Conservation (phyloP, 2,888 invertebrate genomes). For the Folsomia manolachei region DNA sequence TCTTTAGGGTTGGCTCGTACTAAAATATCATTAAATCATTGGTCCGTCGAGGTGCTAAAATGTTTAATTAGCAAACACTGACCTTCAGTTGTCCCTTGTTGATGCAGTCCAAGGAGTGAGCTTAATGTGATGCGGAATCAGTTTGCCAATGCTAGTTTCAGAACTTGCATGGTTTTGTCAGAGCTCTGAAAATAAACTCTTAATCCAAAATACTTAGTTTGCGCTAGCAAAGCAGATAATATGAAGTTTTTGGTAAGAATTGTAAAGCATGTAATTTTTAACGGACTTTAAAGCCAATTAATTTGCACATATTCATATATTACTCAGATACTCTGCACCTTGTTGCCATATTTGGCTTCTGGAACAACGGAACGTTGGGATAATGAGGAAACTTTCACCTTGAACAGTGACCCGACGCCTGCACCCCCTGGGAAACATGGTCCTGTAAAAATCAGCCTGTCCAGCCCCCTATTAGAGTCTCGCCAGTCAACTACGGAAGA, state of each 20-base stretch:
- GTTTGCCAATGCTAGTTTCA: background rate
- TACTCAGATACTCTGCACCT: too few relatives aligned
- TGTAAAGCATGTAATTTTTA: too few relatives aligned
- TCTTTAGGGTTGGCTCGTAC: too few relatives aligned
- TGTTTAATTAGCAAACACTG: background rate
- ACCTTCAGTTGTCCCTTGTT: background rate
- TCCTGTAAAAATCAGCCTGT: background rate
- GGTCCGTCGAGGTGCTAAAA: background rate
- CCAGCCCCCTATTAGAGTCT: background rate
- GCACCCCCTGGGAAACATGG: background rate
- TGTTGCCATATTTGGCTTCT: background rate
- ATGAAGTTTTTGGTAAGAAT: background rate
- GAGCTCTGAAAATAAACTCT: background rate
- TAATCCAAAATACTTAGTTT: background rate
- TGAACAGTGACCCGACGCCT: background rate
- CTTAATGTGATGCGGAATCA: background rate
- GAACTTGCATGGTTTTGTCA: background rate
- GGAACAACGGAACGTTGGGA: background rate
- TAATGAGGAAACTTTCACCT: background rate
- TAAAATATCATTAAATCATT: background rate
- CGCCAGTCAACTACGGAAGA: background rate
- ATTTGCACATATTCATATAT: too few relatives aligned
- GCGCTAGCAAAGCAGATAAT: background rate
- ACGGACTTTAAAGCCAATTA: too few relatives aligned
- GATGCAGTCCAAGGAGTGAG: background rate